Percentiles rank a stretch among this genome's conserved stretches.
These are phyloP conservation scores for Propithecus coquereli DNA, from an alignment of 2,113 vertebrate species.

Conservation along the genomic window DNA sequence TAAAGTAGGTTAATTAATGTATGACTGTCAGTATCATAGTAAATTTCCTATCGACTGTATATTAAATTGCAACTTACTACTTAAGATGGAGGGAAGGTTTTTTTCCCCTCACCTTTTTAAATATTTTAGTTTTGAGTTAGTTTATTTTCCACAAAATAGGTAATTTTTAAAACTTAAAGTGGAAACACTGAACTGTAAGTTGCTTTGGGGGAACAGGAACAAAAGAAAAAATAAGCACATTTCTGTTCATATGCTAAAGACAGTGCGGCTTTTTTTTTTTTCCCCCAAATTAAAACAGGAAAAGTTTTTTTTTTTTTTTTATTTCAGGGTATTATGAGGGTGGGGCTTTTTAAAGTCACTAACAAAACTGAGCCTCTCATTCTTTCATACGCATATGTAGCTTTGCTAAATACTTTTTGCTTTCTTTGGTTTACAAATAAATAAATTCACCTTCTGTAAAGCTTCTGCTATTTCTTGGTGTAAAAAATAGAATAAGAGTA, in stretches of 20 bases:
- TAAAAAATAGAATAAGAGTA: slow-evolving; percentile 15
- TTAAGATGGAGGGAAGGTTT: neutral
- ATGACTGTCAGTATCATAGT: neutral
- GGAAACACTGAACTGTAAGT: neutral
- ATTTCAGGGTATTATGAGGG: too few relatives aligned
- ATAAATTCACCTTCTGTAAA: neutral
- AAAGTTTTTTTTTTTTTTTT: too few relatives aligned
- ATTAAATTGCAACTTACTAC: neutral
- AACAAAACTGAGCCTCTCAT: slow-evolving; percentile 35
- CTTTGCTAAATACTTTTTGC: slow-evolving; percentile 43
- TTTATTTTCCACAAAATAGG: neutral
- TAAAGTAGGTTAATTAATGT: slow-evolving; percentile 31
- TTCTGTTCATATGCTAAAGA: slow-evolving; percentile 55
- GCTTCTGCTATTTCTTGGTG: slow-evolving; percentile 11
- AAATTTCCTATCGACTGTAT: neutral
- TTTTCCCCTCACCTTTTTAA: neutral
- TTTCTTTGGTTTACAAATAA: slow-evolving; percentile 55
- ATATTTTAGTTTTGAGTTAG: neutral
- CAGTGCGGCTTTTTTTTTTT: neutral
- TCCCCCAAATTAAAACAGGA: too few relatives aligned
- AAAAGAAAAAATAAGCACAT: neutral
- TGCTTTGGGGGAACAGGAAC: neutral
- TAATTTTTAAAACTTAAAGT: neutral
- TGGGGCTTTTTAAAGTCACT: slow-evolving; percentile 14
- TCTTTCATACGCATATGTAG: neutral